phyloP scores from a whole-genome alignment of 2,888 invertebrate genomes.

The Stomorhina lunata region DNA sequence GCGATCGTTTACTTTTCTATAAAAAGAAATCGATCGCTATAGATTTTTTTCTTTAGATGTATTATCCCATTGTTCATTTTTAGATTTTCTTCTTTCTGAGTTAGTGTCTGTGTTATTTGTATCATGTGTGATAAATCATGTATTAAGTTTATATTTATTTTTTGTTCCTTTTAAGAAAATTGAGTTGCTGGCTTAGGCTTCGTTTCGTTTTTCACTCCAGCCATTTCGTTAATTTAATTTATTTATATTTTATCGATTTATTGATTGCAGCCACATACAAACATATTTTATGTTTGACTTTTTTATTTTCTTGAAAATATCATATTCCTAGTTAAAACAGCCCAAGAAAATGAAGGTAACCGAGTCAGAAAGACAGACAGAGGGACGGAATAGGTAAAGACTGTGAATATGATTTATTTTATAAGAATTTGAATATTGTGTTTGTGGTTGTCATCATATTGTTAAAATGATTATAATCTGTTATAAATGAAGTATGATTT shows the following conservation, averaged over 20 bases:
- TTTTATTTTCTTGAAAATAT: conserved; percentile 10
- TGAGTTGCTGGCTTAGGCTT: conserved; percentile 54
- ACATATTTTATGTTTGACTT: not conserved
- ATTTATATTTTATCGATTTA: conserved; percentile 63
- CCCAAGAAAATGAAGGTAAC: not conserved
- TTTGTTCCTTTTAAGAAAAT: conserved; percentile 32
- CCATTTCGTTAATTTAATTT: conserved; percentile 55
- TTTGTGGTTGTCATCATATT: conserved; percentile 65
- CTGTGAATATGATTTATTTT: conserved; percentile 62
- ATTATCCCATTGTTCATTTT: conserved; percentile 28
- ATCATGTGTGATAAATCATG: conserved; percentile 61
- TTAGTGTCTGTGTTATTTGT: not conserved
- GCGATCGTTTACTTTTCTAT: too few species aligned
- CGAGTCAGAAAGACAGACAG: too few species aligned
- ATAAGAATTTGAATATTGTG: conserved; percentile 62
- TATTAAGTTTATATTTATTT: conserved; percentile 9
- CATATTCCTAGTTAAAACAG: not conserved
- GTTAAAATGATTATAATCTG: conserved; percentile 59
- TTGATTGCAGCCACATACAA: conserved; percentile 37
- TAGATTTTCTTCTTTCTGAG: not conserved
- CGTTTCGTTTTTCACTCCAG: not conserved
- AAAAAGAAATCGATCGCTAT: too few species aligned
- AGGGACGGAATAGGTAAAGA: not conserved
- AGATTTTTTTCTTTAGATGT: not conserved
- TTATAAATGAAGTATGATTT: conserved; percentile 56